Percentiles rank a stretch among this genome's conserved stretches.
These are phyloP conservation scores for Neodiprion lecontei DNA, from an alignment of 1,140 invertebrate genomes.

Conservation along the genomic window DNA sequence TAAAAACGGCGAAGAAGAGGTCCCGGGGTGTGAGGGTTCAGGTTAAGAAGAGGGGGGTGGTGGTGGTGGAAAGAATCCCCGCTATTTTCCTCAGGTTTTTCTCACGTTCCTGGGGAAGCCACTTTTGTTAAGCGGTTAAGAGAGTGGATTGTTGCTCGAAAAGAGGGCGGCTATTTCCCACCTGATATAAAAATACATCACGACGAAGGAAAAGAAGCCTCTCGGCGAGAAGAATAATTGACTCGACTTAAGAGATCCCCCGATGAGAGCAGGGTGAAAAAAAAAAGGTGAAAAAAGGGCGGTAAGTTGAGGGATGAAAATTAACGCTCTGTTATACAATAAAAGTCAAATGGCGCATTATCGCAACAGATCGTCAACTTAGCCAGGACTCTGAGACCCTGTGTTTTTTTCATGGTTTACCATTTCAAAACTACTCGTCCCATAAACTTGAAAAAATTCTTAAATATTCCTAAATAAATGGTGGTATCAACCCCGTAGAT, in stretches of 20 bases:
- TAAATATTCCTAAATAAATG: no score
- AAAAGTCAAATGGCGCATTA: no score
- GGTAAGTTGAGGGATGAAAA: no score
- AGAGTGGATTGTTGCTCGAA: neutral
- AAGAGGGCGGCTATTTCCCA: neutral
- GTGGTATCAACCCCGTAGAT: no score
- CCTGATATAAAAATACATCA: conserved; percentile 1
- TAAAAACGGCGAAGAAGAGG: neutral
- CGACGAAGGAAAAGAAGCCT: neutral
- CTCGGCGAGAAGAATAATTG: neutral
- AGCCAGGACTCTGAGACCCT: no score
- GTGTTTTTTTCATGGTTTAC: no score
- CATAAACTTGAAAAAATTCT: no score
- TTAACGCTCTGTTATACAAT: no score
- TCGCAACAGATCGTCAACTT: no score
- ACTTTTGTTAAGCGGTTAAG: conserved; percentile 5
- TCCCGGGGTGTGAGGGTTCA: neutral
- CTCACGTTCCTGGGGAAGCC: conserved; percentile 3
- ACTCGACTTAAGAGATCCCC: neutral
- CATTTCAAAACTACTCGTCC: no score
- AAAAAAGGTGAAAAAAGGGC: no score
- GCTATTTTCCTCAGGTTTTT: conserved; percentile 1
- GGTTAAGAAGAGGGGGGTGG: neutral
- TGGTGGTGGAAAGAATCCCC: neutral
- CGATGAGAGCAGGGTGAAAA: no score